A percentile compares a stretch with the other conserved stretches of the same genome.
phyloP scores from a whole-genome alignment of 1,140 invertebrate species.

The Mya arenaria region DNA sequence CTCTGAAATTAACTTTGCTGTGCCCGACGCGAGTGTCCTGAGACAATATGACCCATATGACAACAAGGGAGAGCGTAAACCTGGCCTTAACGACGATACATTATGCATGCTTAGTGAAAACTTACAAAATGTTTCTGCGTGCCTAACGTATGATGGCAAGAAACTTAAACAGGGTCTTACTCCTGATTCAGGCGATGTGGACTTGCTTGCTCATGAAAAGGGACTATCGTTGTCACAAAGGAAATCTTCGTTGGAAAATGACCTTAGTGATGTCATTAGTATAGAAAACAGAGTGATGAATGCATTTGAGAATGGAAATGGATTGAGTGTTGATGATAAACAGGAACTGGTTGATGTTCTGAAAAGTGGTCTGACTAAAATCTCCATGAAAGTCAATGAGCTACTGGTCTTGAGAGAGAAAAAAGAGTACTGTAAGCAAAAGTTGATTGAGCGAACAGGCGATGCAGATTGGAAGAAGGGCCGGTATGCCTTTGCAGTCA shows the following conservation, averaged over 20 bases:
- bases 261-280: background rate
- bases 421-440: constrained; percentile 56
- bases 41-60: constrained; percentile 7
- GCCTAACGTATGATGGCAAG: constrained; percentile 27
- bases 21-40: constrained; percentile 1
- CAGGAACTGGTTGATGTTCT: too few relatives aligned
- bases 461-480: constrained; percentile 44
- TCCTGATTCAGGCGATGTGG: constrained; percentile 5
- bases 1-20: constrained; percentile 33
- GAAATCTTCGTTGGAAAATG: background rate
- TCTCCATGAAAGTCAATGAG: too few relatives aligned
- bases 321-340: too few relatives aligned
- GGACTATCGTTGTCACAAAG: background rate
- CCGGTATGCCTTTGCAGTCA: constrained; percentile 49
- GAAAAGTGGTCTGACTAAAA: too few relatives aligned
- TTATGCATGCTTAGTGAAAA: background rate
- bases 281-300: background rate
- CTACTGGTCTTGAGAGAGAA: too few relatives aligned
- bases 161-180: constrained; percentile 11
- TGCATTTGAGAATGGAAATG: background rate
- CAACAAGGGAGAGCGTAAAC: background rate
- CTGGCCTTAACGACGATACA: constrained; percentile 4
- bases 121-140: background rate
- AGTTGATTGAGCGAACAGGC: constrained; percentile 51
- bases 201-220: constrained; percentile 9